These are phyloP conservation scores for Channa striata DNA, from an alignment of 2,797 vertebrate genomes.

Conservation along the genomic window DNA sequence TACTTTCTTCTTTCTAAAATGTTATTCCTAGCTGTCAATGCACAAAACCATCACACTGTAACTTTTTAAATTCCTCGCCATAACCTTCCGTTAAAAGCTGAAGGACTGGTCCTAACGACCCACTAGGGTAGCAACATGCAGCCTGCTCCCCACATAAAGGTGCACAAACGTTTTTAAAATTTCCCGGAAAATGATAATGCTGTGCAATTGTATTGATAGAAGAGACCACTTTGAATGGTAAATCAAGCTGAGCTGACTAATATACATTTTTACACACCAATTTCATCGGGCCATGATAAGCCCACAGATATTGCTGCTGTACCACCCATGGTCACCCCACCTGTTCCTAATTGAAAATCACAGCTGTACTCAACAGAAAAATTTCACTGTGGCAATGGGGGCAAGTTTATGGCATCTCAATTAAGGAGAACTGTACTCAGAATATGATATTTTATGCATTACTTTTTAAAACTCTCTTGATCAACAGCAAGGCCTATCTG, in stretches of 20 bases:
- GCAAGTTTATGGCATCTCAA: background rate
- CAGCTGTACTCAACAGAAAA: slow-evolving; percentile 17
- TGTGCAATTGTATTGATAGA: slow-evolving; percentile 19
- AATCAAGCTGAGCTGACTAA: slow-evolving; percentile 14
- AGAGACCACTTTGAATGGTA: slow-evolving; percentile 25
- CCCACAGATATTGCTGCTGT: slow-evolving; percentile 9
- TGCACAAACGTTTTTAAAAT: background rate
- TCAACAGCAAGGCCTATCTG: slow-evolving; percentile 11
- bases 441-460: slow-evolving; percentile 23
- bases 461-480: slow-evolving; percentile 26
- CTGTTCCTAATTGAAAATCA: slow-evolving; percentile 23
- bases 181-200: slow-evolving; percentile 16
- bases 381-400: no score
- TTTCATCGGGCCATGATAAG: slow-evolving; percentile 23
- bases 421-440: slow-evolving; percentile 9
- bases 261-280: slow-evolving; percentile 1
- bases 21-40: slow-evolving; percentile 22
- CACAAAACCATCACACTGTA: slow-evolving; percentile 32
- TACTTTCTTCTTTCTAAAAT: slow-evolving; percentile 6
- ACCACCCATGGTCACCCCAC: background rate
- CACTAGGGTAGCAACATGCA: background rate
- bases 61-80: background rate
- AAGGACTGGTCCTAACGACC: slow-evolving; percentile 17
- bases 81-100: slow-evolving; percentile 20
- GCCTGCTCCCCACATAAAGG: slow-evolving; percentile 3